Conservation (phyloP, 2,113 vertebrate genomes). For the Myotis brandtii region DNA sequence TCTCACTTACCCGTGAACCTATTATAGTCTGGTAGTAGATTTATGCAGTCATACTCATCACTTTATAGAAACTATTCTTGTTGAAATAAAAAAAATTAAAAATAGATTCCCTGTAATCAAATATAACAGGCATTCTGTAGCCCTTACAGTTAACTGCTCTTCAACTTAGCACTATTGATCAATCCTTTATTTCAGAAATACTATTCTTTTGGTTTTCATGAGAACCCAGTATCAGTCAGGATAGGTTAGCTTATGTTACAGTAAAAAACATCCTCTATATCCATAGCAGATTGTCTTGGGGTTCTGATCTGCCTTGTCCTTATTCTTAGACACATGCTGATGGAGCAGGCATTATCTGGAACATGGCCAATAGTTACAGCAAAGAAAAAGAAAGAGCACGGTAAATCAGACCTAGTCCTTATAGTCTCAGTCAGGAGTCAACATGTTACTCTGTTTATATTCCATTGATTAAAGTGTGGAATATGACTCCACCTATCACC, state of each 20-base stretch:
- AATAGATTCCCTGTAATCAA: neutral
- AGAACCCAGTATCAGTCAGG: neutral
- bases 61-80: neutral
- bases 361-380: neutral
- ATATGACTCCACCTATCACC: neutral
- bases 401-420: neutral
- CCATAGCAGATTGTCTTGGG: neutral
- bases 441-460: neutral
- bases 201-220: slow-evolving; percentile 19
- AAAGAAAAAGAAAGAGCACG: neutral
- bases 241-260: neutral
- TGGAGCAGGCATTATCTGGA: neutral
- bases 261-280: neutral
- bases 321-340: neutral
- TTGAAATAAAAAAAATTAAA: neutral
- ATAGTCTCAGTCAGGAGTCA: neutral
- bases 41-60: neutral
- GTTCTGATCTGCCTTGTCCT: neutral
- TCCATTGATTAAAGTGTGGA: neutral
- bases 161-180: neutral
- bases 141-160: neutral
- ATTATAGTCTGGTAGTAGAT: neutral
- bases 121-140: neutral
- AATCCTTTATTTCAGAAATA: neutral
- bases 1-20: neutral